Conservation (phyloP, 2,888 invertebrate species). For the Acanthoscelides obtectus region DNA sequence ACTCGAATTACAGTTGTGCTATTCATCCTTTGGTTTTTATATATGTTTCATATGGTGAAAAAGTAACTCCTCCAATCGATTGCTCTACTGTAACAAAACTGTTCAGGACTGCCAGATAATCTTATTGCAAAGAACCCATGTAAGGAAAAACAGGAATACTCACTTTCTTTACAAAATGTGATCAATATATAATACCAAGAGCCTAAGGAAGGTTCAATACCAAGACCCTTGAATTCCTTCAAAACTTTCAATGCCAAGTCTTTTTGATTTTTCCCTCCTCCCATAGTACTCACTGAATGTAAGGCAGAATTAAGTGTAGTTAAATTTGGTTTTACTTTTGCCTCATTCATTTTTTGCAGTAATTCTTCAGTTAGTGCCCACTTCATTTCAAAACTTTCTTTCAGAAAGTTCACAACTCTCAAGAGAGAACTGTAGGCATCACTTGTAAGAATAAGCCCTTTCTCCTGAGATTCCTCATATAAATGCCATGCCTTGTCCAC, state of each 20-base stretch:
- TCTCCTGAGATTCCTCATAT: constrained; percentile 61
- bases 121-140: constrained; percentile 17
- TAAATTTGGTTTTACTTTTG: constrained; percentile 55
- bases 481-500: constrained; percentile 61
- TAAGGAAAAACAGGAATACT: constrained; percentile 39
- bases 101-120: too few relatives aligned
- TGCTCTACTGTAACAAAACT: too few relatives aligned
- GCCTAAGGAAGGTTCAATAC: constrained; percentile 69
- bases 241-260: constrained; percentile 51
- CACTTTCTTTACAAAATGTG: constrained; percentile 67
- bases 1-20: neutral
- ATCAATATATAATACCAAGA: constrained; percentile 70
- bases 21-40: neutral
- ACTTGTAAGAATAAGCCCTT: constrained; percentile 59
- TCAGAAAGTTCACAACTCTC: constrained; percentile 55
- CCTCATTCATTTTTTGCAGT: constrained; percentile 60
- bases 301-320: constrained; percentile 63
- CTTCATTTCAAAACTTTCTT: constrained; percentile 61
- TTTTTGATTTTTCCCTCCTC: constrained; percentile 44
- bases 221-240: constrained; percentile 61
- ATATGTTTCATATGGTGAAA: too few relatives aligned
- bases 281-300: constrained; percentile 50
- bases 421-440: constrained; percentile 69
- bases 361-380: constrained; percentile 60
- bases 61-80: too few relatives aligned